A percentile compares a stretch with the other conserved stretches of the same genome.
Evolutionary conservation across 2,888 invertebrate species (phyloP).

Genomic region (Thecophora atra): DNA sequence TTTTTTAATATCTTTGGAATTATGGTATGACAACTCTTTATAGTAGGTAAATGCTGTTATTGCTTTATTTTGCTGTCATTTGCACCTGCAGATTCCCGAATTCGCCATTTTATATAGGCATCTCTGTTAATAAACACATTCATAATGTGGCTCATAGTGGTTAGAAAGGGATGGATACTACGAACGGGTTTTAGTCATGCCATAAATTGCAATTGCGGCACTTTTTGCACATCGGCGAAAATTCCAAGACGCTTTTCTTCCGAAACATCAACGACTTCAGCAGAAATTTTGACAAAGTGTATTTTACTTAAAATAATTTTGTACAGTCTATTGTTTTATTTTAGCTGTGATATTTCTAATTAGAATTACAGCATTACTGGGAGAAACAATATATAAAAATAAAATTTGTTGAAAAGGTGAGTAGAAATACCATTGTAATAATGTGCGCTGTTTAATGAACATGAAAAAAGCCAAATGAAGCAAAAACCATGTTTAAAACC

Average conservation of each 20-base stretch:
- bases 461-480: no score
- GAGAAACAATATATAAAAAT: no score
- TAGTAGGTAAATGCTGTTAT: no score
- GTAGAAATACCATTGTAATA: no score
- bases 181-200: background rate
- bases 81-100: no score
- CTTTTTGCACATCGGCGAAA: conserved; percentile 37
- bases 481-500: no score
- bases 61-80: no score
- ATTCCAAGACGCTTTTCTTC: conserved; percentile 41
- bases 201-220: conserved; percentile 41
- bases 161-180: conserved; percentile 16
- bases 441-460: no score
- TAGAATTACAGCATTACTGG: background rate
- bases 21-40: no score
- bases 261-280: conserved; percentile 42
- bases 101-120: conserved; percentile 22
- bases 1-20: no score
- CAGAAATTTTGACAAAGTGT: conserved; percentile 12
- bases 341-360: background rate
- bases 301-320: background rate
- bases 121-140: background rate
- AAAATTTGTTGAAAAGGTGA: no score
- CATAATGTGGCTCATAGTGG: background rate
- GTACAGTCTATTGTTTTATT: background rate